These are phyloP conservation scores for Camponotus floridanus DNA, from an alignment of 1,140 invertebrate species.

Conservation along the genomic window DNA sequence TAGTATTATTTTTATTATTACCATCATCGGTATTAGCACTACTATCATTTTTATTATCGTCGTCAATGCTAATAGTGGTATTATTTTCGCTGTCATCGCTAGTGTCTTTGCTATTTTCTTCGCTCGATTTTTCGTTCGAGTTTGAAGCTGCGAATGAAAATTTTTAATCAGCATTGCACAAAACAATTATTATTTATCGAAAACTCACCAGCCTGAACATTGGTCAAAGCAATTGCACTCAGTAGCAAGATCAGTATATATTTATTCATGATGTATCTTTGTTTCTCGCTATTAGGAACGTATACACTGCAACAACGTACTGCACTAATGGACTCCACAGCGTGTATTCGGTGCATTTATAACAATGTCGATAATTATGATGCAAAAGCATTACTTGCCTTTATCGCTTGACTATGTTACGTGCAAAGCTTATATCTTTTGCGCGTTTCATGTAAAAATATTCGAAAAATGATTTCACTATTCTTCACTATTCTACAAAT, in stretches of 20 bases:
- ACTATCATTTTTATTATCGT: no score
- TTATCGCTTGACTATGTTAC: neutral
- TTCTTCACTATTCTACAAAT: neutral
- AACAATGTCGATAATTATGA: slow-evolving; percentile 31
- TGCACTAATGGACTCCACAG: neutral
- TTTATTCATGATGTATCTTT: neutral
- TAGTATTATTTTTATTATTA: no score
- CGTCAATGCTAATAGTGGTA: no score
- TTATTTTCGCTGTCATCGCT: no score
- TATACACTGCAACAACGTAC: neutral
- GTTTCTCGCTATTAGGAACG: neutral
- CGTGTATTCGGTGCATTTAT: slow-evolving; percentile 21
- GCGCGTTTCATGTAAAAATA: neutral
- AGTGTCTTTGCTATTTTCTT: no score
- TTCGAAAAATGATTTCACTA: neutral
- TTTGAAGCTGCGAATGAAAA: neutral
- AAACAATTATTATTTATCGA: neutral
- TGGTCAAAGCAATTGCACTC: neutral
- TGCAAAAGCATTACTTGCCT: slow-evolving; percentile 9
- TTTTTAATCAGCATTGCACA: neutral
- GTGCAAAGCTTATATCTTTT: neutral
- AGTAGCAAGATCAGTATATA: slow-evolving; percentile 3
- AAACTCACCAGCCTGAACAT: neutral
- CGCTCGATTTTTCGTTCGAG: no score
- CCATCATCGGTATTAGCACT: no score